A percentile compares a stretch with the other conserved stretches of the same genome.
Evolutionary conservation across 1,140 invertebrate species (phyloP).

Genomic region (Eumaeus atala): DNA sequence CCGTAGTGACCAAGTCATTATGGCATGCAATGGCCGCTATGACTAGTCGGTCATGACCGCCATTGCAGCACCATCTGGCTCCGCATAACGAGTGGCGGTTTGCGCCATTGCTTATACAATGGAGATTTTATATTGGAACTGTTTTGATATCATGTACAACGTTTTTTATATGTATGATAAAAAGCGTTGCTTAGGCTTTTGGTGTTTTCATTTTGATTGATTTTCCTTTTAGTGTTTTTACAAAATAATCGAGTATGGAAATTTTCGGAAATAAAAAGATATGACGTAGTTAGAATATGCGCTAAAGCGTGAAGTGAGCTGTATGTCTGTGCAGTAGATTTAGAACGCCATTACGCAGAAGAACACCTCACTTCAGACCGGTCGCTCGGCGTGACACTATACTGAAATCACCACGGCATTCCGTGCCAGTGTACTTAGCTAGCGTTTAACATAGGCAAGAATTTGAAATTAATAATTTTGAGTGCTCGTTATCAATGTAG

Average conservation of each 20-base stretch:
- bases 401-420: slow-evolving; percentile 15
- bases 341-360: neutral
- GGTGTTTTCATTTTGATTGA: slow-evolving; percentile 48
- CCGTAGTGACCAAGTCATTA: too few relatives aligned
- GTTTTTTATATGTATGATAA: slow-evolving; percentile 22
- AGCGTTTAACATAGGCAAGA: slow-evolving; percentile 63
- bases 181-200: slow-evolving; percentile 37
- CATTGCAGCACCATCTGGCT: too few relatives aligned
- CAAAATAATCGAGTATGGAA: slow-evolving; percentile 29
- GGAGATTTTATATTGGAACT: slow-evolving; percentile 31
- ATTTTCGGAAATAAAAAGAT: slow-evolving; percentile 11
- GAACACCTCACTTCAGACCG: neutral
- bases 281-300: slow-evolving; percentile 5
- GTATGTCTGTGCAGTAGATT: neutral
- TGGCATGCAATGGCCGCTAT: too few relatives aligned
- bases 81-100: too few relatives aligned
- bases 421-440: slow-evolving; percentile 65
- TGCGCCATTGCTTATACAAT: slow-evolving; percentile 10
- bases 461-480: slow-evolving; percentile 60
- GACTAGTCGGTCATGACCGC: too few relatives aligned
- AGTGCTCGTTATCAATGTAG: slow-evolving; percentile 70
- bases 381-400: neutral
- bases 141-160: slow-evolving; percentile 38
- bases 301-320: slow-evolving; percentile 8
- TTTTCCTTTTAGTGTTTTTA: slow-evolving; percentile 49